phyloP scores from a whole-genome alignment of 2,113 vertebrate genomes.

The Lasiurus borealis region DNA sequence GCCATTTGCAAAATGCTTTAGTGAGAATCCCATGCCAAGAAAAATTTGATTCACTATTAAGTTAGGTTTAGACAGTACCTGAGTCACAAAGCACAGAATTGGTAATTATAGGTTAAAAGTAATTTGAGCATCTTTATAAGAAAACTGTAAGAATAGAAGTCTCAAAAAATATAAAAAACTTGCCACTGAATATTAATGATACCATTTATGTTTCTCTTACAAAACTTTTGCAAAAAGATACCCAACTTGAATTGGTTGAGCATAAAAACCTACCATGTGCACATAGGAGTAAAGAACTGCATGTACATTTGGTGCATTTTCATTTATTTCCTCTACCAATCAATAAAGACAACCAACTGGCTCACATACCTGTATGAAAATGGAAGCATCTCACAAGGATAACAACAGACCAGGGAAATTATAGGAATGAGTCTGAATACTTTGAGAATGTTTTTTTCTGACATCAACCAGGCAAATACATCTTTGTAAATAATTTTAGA shows the following conservation, averaged over 20 bases:
- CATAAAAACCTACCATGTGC: not conserved
- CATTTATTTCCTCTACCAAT: not conserved
- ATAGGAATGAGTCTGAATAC: not conserved
- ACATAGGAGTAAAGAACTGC: not conserved
- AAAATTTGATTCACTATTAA: slow-evolving; percentile 26
- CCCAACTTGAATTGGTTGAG: not conserved
- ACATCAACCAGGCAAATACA: not conserved
- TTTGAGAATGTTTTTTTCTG: not conserved
- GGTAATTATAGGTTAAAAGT: slow-evolving; percentile 31
- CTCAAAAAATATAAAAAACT: slow-evolving; percentile 38
- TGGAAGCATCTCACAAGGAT: too few species aligned
- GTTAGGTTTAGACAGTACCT: not conserved
- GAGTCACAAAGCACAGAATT: slow-evolving; percentile 10
- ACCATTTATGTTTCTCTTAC: not conserved
- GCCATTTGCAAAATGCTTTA: slow-evolving; percentile 12
- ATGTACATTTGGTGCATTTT: not conserved
- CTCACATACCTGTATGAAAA: too few species aligned
- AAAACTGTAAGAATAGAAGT: not conserved
- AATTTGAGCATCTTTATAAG: slow-evolving; percentile 41
- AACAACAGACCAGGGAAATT: too few species aligned
- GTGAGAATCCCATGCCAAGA: not conserved
- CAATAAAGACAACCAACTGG: not conserved
- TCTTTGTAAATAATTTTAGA: not conserved
- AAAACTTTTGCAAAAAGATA: not conserved
- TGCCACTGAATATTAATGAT: not conserved